Evolutionary conservation across 2,888 invertebrate genomes (phyloP).

Genomic region (Ganaspis brasiliensis): DNA sequence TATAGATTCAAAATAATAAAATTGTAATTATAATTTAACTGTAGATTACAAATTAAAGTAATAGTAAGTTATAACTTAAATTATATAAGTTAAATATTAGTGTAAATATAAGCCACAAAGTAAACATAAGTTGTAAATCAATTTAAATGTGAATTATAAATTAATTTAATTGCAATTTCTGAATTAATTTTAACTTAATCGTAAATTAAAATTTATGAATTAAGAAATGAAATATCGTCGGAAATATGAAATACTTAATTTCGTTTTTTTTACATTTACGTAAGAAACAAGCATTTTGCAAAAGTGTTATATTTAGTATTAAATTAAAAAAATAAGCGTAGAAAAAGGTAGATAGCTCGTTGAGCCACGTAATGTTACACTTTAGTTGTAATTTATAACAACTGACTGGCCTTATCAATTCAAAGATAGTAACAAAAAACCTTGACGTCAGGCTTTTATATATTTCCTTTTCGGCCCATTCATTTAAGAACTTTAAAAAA

Average conservation of each 20-base stretch:
- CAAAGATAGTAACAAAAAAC: constrained; percentile 4
- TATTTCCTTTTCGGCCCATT: background rate
- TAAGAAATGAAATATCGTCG: no score
- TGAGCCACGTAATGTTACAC: background rate
- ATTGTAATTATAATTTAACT: no score
- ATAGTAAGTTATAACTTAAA: no score
- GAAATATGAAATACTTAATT: background rate
- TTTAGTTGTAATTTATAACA: constrained; percentile 16
- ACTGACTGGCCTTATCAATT: constrained; percentile 24
- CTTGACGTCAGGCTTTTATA: background rate
- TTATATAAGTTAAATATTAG: no score
- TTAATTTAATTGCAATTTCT: no score
- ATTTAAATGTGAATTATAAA: no score
- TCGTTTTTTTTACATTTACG: background rate
- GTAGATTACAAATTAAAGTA: no score
- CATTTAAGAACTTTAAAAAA: background rate
- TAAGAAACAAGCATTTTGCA: background rate
- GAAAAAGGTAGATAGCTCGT: background rate
- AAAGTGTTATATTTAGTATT: background rate
- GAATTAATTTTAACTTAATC: no score
- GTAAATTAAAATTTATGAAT: no score
- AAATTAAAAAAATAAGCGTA: background rate
- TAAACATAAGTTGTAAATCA: no score
- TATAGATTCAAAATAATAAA: no score
- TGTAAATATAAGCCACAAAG: no score